Conservation (phyloP, 2,113 vertebrate genomes). For the Micromys minutus region DNA sequence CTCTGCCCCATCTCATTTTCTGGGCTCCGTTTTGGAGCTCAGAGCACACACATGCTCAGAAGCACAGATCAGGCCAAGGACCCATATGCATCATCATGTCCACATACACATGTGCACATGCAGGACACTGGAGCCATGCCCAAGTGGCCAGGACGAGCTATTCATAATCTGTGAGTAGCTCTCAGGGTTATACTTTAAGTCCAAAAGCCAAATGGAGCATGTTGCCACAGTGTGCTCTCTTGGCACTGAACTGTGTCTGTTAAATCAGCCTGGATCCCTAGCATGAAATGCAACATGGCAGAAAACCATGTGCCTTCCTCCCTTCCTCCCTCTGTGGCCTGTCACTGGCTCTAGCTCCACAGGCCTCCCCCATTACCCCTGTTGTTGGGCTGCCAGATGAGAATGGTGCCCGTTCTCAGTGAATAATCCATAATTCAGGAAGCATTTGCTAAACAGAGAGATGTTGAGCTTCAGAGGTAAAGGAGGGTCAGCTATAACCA, state of each 20-base stretch:
- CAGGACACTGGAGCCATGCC: not conserved
- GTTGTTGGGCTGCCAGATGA: not conserved
- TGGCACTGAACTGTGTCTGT: not conserved
- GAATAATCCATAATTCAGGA: not conserved
- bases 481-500: not conserved
- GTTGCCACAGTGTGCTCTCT: not conserved
- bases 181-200: conserved; percentile 36
- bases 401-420: not conserved
- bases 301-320: not conserved
- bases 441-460: not conserved
- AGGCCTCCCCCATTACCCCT: not conserved
- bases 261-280: not conserved
- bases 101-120: no score
- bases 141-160: not conserved
- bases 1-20: not conserved
- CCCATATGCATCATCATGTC: not conserved
- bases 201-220: conserved; percentile 56
- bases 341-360: not conserved
- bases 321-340: not conserved
- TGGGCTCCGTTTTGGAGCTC: not conserved
- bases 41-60: not conserved
- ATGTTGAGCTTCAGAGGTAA: not conserved
- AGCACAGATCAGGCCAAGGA: not conserved
- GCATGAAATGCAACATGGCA: not conserved
- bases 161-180: not conserved